Base-by-base conservation (phyloP, 1,140 invertebrate species). In the Drosophila pseudoobscura region DNA sequence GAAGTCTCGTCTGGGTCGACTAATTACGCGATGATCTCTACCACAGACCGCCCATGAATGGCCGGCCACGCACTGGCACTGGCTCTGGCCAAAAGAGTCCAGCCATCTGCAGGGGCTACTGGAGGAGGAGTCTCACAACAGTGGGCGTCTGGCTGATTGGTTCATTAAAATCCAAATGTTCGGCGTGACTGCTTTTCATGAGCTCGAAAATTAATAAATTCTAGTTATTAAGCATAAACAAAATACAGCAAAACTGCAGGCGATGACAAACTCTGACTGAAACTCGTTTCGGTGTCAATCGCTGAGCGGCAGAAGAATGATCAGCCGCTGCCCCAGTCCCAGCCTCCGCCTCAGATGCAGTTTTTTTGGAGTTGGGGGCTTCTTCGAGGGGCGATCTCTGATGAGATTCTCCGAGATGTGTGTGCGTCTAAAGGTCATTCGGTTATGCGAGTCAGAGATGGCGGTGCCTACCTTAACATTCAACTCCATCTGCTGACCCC, bases 381-480 rank as follows among this genome's bases (percentile, higher is more conserved):
- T 44, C 52, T 53, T 26, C 2, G 51, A 65, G 57, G 24, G 39
- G 43, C 2, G 66, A 20, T 66, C 35, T 50, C 47, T 26, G 24
- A 26, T 26, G 24, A 43, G 35, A 39, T 13, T 13, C 75, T 64
- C 29, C 31, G 3, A 70, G 55, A 63, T 56, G 57, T 63, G 77
- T 80, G 73, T 89, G 80, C 71, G 85, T 89, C 84, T 89, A 89
- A 89, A 89, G 85, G 85, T 89, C 85, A 89, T 78, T 75, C 62
- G 61, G 75, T 61, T 72, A 77, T 65, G 46, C 77, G 74, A 75
- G 69, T 56, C 69, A 47, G 46, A 54, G 55, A 61, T 63, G 35
- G 66, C 43, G 69, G 26, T 54, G 85, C 85, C 85, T 89, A 89
- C 85, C 85, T 89, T 89, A 89, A 89, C 85, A 89, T 89, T 89